Conservation (phyloP, 1,140 invertebrate genomes). For the Drosophila mojavensis region DNA sequence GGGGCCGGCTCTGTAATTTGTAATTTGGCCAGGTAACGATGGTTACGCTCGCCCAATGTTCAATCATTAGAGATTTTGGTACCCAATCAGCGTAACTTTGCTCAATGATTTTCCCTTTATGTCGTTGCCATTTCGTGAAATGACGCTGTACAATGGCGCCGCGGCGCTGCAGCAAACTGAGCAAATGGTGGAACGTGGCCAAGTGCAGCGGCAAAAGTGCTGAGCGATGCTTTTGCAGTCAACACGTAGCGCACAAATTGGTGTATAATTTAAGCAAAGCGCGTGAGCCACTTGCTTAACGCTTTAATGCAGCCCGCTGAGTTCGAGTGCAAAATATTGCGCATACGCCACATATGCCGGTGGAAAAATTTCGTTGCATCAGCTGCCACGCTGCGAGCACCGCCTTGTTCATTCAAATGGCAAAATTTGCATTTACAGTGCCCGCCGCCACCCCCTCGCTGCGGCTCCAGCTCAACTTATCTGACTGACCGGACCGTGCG, state of each 20-base stretch:
- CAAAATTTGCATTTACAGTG: slow-evolving; percentile 62
- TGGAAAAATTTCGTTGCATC: background rate
- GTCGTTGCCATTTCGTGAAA: slow-evolving; percentile 5
- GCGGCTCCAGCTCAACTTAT: slow-evolving; percentile 9
- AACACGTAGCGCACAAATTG: slow-evolving; percentile 32
- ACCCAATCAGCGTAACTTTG: slow-evolving; percentile 28
- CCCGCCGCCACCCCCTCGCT: slow-evolving; percentile 10
- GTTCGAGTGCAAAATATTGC: slow-evolving; percentile 39
- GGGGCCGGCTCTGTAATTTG: slow-evolving; percentile 16
- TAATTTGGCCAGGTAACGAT: slow-evolving; percentile 39
- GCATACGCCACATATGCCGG: slow-evolving; percentile 47
- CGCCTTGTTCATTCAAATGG: slow-evolving; percentile 56
- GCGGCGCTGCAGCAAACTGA: slow-evolving; percentile 10
- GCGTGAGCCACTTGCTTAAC: slow-evolving; percentile 20
- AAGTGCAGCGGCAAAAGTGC: slow-evolving; percentile 4
- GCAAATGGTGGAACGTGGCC: slow-evolving; percentile 31
- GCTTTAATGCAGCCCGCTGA: slow-evolving; percentile 22
- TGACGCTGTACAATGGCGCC: slow-evolving; percentile 33
- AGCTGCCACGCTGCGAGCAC: background rate
- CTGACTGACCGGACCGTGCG: slow-evolving; percentile 1
- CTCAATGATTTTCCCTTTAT: slow-evolving; percentile 20
- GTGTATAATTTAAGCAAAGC: background rate
- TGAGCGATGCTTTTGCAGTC: slow-evolving; percentile 15
- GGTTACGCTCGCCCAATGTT: slow-evolving; percentile 12
- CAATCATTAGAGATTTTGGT: slow-evolving; percentile 27